Base-by-base conservation (phyloP, 2,113 vertebrate species). In the Rhinolophus ferrumequinum region DNA sequence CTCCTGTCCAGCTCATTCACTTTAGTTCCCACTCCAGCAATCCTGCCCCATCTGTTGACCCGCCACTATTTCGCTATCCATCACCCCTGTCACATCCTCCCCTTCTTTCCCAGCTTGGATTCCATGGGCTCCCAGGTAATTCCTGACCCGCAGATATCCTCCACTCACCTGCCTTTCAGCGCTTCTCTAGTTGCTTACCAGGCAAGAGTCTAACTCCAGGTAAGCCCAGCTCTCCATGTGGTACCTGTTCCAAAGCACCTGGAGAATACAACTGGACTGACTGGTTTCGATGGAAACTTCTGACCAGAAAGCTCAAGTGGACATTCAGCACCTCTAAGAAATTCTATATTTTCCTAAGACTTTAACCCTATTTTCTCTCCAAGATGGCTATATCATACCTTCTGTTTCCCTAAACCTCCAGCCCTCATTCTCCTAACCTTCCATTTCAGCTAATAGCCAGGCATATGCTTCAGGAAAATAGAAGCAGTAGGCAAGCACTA, bases 301-400 rank as follows among this genome's bases (percentile, higher is more conserved):
- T 66, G 75, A 90, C 52, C 24, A 35, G 14, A 44, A 52, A 84
- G 15, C 26, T 84, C 88, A 50, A 12, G 38, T 56, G 28, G 35
- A 19, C 50, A 77, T 33, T 75, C 77, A 16, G 47, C 58, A 70
- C 30, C 72, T 90, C 64, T 60, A 80, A 62, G 38, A 87, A 90
- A 84, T 60, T 62, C 83, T 93, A 28, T 14, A 35, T 79, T 60
- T 93, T 77, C 19, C 79, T 89, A 89, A 88, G 72, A 86, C 60
- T 26, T 82, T 76, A 64, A 50, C 62, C n/a, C 16, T 64, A 33
- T 47, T 86, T 38, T 60, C 81, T 86, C 44, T 60, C 81, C 38
- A 58, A 77, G 30, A 70, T 44, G n/a, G 50, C 21, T 21, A 0
- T 19, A 21, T 56, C 33, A 47, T 13, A 14, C 60, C 50, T 64